These are phyloP conservation scores for Marronus borbonicus DNA, from an alignment of 2,888 invertebrate genomes.

Conservation along the genomic window DNA sequence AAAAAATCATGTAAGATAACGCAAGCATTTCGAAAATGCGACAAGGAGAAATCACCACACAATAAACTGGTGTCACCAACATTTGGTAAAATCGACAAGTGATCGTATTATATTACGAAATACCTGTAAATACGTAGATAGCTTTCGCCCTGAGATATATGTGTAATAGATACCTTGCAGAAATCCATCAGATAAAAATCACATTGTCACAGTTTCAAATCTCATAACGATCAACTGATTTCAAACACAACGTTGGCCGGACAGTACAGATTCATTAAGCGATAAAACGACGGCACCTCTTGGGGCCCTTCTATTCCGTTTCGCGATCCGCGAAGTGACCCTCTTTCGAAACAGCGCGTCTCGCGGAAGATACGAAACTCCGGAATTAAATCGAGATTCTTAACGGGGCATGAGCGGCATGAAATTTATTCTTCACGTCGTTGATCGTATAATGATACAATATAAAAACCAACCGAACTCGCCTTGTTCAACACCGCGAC, in stretches of 20 bases:
- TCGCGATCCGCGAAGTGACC: too few relatives aligned
- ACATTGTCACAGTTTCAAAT: neutral
- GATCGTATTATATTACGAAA: too few relatives aligned
- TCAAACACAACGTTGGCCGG: neutral
- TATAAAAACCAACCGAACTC: slow-evolving; percentile 51
- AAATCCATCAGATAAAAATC: neutral
- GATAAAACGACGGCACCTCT: neutral
- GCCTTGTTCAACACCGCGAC: slow-evolving; percentile 58
- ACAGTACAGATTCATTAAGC: neutral
- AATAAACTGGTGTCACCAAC: too few relatives aligned
- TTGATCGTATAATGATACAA: slow-evolving; percentile 18
- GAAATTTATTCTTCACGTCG: slow-evolving; percentile 10
- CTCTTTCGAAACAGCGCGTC: slow-evolving; percentile 7
- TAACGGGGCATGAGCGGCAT: slow-evolving; percentile 24
- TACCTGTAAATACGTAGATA: too few relatives aligned
- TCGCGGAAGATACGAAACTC: neutral
- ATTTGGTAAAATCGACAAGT: too few relatives aligned
- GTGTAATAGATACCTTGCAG: slow-evolving; percentile 3
- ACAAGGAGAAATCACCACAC: too few relatives aligned
- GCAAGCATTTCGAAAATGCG: too few relatives aligned
- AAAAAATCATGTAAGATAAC: too few relatives aligned
- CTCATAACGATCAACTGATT: neutral
- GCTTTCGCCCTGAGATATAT: too few relatives aligned
- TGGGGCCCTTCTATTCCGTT: too few relatives aligned
- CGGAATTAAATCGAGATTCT: slow-evolving; percentile 30